Evolutionary conservation across 2,113 vertebrate species (phyloP), one percentile per base, ranked within the genome.

Genomic region (Motacilla alba): DNA sequence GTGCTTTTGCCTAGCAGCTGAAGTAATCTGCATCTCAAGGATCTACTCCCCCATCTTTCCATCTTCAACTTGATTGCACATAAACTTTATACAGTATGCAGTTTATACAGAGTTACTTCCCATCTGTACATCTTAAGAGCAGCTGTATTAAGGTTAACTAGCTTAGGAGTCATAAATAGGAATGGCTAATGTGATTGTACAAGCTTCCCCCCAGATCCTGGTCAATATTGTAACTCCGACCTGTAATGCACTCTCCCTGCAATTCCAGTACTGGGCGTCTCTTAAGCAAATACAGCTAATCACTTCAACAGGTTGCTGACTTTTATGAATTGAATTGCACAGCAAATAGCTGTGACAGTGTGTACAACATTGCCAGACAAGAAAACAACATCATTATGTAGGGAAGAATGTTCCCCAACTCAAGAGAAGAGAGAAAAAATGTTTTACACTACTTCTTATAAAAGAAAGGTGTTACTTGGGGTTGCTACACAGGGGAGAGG

Each of bases 181-280:
- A 92, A 93, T 19, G 41, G 72, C 18, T 81, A 68, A 80, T 52
- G 39, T 55, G 50, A 60, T 39, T 67, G 53, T 75, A 83, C 76
- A 82, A 91, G 41, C 53, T 95, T 97, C 63, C 93, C 94, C 89
- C 49, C 69, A 41, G 77, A 90, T 52, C 87, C 95, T 82, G 95
- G 96, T 95, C 96, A 95, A 96, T 91, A 93, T 62, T 93, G 75
- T 91, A 55, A 72, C 94, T 95, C 76, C 13, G 68, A 96, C 96
- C 96, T 95, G 94, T 89, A 93, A 93, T 86, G 90, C 82, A 76
- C 77, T 87, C 96, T 96, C 90, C 74, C 75, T 90, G 95, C 90
- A 97, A 96, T 97, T 97, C 96, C 97, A 96, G 94, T 50, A 53
- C 96, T 96, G 96, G 97, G 97, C 66, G 94, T 97, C 97, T 97